Percentiles rank a stretch among this genome's conserved stretches.
Conservation (phyloP, 1,140 invertebrate species). For the Cyclina sinensis region DNA sequence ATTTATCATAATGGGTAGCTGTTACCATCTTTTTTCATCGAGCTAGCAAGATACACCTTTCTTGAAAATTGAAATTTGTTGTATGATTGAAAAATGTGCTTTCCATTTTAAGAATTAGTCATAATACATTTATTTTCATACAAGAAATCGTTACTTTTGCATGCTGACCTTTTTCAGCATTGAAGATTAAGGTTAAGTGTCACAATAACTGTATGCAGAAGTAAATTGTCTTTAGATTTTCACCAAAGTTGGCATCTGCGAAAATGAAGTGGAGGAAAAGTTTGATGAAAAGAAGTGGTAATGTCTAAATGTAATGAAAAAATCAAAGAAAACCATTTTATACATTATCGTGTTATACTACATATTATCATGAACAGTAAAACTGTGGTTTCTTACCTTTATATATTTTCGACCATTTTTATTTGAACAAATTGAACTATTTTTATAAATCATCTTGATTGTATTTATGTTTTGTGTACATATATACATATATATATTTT, state of each 20-base stretch:
- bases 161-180: background rate
- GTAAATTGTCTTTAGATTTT: slow-evolving; percentile 5
- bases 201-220: background rate
- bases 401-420: slow-evolving; percentile 16
- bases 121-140: background rate
- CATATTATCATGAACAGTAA: background rate
- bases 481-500: background rate
- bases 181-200: too few species aligned
- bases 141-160: slow-evolving; percentile 16
- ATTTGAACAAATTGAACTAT: slow-evolving; percentile 1
- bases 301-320: background rate
- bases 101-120: background rate
- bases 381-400: slow-evolving; percentile 4
- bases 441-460: background rate
- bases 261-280: background rate
- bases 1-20: background rate
- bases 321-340: background rate
- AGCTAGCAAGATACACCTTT: background rate
- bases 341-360: background rate
- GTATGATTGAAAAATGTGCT: background rate
- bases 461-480: background rate
- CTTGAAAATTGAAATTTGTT: background rate
- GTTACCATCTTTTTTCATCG: background rate
- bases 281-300: background rate
- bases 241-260: background rate